phyloP scores from a whole-genome alignment of 2,113 vertebrate genomes.

The Phyllostomus discolor region DNA sequence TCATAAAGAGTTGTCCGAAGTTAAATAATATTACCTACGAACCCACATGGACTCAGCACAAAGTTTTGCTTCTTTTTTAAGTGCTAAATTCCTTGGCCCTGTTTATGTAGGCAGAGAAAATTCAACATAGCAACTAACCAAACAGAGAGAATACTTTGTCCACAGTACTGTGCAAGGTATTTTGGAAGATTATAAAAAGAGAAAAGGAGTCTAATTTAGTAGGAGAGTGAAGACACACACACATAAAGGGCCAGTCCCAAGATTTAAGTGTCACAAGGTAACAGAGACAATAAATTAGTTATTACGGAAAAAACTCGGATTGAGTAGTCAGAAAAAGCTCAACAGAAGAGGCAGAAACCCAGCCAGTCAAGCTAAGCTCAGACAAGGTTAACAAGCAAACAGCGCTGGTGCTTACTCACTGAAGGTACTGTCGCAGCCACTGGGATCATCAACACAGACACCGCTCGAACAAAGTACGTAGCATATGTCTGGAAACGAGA shows the following conservation, averaged over 20 bases:
- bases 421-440: constrained; percentile 91
- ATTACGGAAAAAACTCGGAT: neutral
- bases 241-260: neutral
- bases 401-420: constrained; percentile 77
- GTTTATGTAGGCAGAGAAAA: neutral
- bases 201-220: neutral
- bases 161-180: neutral
- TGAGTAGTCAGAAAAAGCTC: neutral
- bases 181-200: neutral
- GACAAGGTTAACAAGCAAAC: neutral
- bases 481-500: constrained; percentile 83
- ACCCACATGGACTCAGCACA: neutral
- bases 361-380: neutral
- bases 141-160: neutral
- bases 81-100: neutral
- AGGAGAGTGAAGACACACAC: neutral
- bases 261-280: neutral
- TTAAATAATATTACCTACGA: neutral
- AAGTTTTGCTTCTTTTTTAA: neutral
- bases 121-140: neutral
- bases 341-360: neutral
- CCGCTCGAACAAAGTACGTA: constrained; percentile 81
- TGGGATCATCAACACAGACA: constrained; percentile 91
- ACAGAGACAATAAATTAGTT: neutral
- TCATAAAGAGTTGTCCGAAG: neutral